These are phyloP conservation scores for Geopemphigus sp. DNA, from an alignment of 1,140 invertebrate genomes.

Conservation along the genomic window DNA sequence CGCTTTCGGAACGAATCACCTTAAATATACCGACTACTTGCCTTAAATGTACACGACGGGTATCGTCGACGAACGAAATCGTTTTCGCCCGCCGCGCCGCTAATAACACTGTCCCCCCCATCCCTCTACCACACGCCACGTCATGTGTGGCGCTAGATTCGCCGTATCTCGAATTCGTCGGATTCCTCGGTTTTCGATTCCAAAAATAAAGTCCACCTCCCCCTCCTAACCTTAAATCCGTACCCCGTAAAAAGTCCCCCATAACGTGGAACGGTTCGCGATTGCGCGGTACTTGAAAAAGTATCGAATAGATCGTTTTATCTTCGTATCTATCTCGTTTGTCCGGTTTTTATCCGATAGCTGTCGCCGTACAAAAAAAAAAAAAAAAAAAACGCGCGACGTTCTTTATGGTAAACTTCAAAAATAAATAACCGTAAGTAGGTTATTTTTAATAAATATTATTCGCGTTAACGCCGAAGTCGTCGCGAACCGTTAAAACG, in stretches of 20 bases:
- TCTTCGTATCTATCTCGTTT: conserved; percentile 7
- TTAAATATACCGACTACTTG: conserved; percentile 25
- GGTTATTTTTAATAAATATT: conserved; percentile 37
- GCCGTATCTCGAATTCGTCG: not conserved
- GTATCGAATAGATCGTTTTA: not conserved
- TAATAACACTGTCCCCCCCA: too few relatives aligned
- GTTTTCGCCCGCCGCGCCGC: not conserved
- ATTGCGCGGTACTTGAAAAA: conserved; percentile 3
- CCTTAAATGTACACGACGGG: conserved; percentile 28
- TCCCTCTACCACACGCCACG: too few relatives aligned
- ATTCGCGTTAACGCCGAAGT: not conserved
- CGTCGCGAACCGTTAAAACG: not conserved
- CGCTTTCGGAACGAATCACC: conserved; percentile 24
- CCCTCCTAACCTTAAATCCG: not conserved
- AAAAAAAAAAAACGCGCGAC: not conserved
- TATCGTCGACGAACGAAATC: conserved; percentile 13
- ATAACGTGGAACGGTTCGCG: conserved; percentile 8
- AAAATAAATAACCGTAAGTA: conserved; percentile 24
- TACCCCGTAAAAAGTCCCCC: not conserved
- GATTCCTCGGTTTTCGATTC: not conserved
- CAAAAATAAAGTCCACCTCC: conserved; percentile 18
- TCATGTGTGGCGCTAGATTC: not conserved
- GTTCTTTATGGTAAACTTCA: conserved; percentile 26
- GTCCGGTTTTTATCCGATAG: conserved; percentile 25
- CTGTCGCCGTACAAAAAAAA: conserved; percentile 19